Percentiles rank a stretch among this genome's conserved stretches.
Conservation (phyloP, 2,797 vertebrate genomes). For the Benthosema pterotum region DNA sequence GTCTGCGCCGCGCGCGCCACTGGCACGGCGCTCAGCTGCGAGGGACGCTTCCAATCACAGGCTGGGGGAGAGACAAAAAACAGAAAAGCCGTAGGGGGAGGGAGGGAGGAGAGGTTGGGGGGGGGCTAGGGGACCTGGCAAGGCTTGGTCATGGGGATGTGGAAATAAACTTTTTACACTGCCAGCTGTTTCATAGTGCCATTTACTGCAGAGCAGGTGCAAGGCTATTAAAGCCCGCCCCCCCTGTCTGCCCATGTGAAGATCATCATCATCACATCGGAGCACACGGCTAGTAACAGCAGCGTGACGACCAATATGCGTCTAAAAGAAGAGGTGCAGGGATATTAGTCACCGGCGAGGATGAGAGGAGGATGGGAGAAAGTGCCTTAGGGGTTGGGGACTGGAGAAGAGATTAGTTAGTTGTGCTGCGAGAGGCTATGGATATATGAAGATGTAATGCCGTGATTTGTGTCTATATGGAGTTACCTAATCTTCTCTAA, state of each 20-base stretch:
- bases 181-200: constrained; percentile 73
- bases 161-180: constrained; percentile 76
- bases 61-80: constrained; percentile 50
- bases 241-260: constrained; percentile 56
- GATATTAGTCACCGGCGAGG: constrained; percentile 60
- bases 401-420: constrained; percentile 35
- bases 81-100: constrained; percentile 6
- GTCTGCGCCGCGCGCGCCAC: constrained; percentile 18
- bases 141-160: constrained; percentile 65
- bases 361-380: constrained; percentile 20
- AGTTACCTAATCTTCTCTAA: no score
- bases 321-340: constrained; percentile 44
- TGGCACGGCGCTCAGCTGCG: constrained; percentile 9
- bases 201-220: constrained; percentile 80
- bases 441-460: no score
- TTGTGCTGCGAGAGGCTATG: not conserved
- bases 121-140: constrained; percentile 52
- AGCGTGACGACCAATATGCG: constrained; percentile 44
- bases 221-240: constrained; percentile 63
- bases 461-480: no score
- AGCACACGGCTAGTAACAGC: constrained; percentile 42
- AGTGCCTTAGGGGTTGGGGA: constrained; percentile 14
- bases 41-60: constrained; percentile 35
- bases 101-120: not conserved
- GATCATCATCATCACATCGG: constrained; percentile 66